A percentile compares a stretch with the other conserved stretches of the same genome.
Evolutionary conservation across 2,888 invertebrate genomes (phyloP).

Genomic region (Resseliella maxima): DNA sequence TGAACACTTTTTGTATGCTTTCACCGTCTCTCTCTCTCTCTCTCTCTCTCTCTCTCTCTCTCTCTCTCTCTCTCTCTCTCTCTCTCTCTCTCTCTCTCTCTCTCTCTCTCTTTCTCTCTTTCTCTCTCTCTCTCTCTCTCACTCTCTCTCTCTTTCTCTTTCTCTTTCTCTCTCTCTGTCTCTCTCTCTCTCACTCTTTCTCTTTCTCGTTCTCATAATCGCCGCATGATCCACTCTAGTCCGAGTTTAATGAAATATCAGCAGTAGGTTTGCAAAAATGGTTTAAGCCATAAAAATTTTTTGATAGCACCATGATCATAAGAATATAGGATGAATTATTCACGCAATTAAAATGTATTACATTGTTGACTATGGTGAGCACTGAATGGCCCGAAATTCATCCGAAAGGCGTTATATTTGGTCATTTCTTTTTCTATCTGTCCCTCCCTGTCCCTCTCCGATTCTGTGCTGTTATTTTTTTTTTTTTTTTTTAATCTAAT

Average conservation of each 20-base stretch:
- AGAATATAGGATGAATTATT: conserved; percentile 40
- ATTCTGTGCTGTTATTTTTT: not conserved
- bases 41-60: too few relatives aligned
- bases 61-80: too few relatives aligned
- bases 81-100: too few relatives aligned
- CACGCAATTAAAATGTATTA: conserved; percentile 29
- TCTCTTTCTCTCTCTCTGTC: too few relatives aligned
- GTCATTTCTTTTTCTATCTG: not conserved
- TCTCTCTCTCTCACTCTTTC: too few relatives aligned
- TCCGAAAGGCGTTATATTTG: not conserved
- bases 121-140: too few relatives aligned
- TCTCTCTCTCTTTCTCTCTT: too few relatives aligned
- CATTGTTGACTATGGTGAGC: conserved; percentile 16
- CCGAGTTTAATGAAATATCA: conserved; percentile 16
- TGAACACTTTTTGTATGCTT: conserved; percentile 1
- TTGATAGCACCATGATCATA: conserved; percentile 29
- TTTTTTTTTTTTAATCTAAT: conserved; percentile 3
- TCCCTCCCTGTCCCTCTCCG: not conserved
- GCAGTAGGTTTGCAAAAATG: not conserved
- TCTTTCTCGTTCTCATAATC: too few relatives aligned
- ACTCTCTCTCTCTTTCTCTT: too few relatives aligned
- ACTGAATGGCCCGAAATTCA: not conserved
- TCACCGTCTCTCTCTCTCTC: too few relatives aligned
- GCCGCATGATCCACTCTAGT: conserved; percentile 18
- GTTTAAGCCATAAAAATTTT: not conserved